Base-by-base conservation (phyloP, 2,888 invertebrate species). In the Callinectes sapidus region DNA sequence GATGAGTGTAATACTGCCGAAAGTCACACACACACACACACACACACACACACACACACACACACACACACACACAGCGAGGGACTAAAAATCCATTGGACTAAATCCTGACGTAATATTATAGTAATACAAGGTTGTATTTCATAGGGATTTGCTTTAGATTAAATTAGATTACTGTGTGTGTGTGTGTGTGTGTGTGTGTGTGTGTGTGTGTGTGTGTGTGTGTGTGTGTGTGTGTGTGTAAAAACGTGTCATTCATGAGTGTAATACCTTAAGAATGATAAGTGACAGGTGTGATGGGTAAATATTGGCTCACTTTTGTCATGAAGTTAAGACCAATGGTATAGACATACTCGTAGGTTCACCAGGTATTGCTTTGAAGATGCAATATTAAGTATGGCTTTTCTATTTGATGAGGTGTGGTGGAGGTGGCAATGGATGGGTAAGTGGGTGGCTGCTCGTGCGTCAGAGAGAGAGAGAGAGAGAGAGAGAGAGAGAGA, bases 401-500 rank as follows among this genome's bases (percentile, higher is more conserved):
- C 1, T 1, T n/a, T n/a, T 28, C 28, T 8, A 23, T 71, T 28
- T 71, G 71, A 71, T 71, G 71, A 28, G 3, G 16, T 10, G 61
- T 10, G 61, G 48, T 5, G 8, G 10, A 10, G 48, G 48, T 48
- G 48, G 48, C 48, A 10, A 6, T 48, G 48, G 48, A 48, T 48
- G 48, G 10, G 61, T 61, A 6, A 3, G 61, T 61, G 61, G 16
- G 61, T 61, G 61, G 16, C 2, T 61, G 61, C 23, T 16, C 23
- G 61, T 61, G 61, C 61, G 61, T 61, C 18, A 77, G 71, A 77
- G 71, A 77, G 71, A 77, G 71, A 77, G 71, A 77, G 71, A 77
- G 71, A 77, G 71, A 77, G 71, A 87, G 87, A 87, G 42, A 87
- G 87, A 87, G 87, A 87, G 87, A 87, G 87, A 87, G 87, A 77